phyloP scores from a whole-genome alignment of 2,113 vertebrate genomes.

The Anguilla japonica region DNA sequence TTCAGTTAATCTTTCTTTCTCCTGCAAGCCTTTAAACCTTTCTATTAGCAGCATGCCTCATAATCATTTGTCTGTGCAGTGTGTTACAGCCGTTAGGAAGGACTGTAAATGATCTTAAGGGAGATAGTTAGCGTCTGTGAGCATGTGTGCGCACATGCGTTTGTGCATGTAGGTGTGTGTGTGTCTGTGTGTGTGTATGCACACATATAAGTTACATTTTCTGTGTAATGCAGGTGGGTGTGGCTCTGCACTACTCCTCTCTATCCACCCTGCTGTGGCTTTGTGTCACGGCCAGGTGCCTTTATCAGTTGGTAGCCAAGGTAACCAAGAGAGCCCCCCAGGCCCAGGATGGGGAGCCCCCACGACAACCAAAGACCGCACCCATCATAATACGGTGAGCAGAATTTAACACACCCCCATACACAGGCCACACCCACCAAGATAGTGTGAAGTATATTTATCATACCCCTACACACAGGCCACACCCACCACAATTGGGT shows the following conservation, averaged over 20 bases:
- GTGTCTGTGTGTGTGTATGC: neutral
- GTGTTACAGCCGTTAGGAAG: neutral
- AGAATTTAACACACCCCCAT: neutral
- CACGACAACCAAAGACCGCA: constrained; percentile 62
- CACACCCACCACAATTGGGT: neutral
- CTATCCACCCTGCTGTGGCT: constrained; percentile 91
- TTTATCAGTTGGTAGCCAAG: constrained; percentile 87
- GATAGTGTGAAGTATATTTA: neutral
- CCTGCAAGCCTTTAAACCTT: neutral
- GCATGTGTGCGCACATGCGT: neutral
- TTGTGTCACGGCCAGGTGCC: constrained; percentile 84
- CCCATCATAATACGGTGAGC: constrained; percentile 85
- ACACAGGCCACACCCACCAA: neutral
- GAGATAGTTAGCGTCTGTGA: neutral
- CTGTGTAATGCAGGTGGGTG: constrained; percentile 76
- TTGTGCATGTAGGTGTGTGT: neutral
- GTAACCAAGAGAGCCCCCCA: constrained; percentile 80
- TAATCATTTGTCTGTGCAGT: neutral
- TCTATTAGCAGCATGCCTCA: neutral
- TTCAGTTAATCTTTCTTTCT: neutral
- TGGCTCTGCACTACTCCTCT: constrained; percentile 86
- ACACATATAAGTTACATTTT: neutral
- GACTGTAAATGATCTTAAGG: neutral
- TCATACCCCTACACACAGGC: neutral
- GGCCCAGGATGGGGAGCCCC: constrained; percentile 68